Evolutionary conservation across 2,888 invertebrate species (phyloP).

Genomic region (Conchocele bisecta): DNA sequence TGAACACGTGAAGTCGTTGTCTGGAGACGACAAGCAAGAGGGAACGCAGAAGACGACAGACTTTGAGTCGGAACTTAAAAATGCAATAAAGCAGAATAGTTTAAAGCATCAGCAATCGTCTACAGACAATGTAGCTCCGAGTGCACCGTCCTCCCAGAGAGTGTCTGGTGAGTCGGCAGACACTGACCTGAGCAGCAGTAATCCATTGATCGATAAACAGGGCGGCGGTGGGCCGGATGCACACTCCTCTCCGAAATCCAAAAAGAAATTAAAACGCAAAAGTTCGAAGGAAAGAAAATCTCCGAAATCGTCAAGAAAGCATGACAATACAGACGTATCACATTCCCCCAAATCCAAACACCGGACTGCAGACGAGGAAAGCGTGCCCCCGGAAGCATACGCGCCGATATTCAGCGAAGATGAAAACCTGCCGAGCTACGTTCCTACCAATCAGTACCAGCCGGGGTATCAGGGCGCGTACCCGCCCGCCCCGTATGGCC

Average conservation of each 20-base stretch:
- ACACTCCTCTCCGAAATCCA: conserved; percentile 58
- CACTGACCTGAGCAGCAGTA: conserved; percentile 34
- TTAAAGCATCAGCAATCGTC: conserved; percentile 44
- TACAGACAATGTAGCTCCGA: no score
- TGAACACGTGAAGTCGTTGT: conserved; percentile 56
- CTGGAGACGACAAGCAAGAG: conserved; percentile 28
- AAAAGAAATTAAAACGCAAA: conserved; percentile 65
- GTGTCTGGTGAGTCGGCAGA: conserved; percentile 29
- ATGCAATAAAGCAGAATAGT: conserved; percentile 57
- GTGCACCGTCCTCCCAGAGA: no score
- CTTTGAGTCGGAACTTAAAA: conserved; percentile 56
- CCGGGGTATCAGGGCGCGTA: no score
- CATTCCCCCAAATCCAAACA: conserved; percentile 45
- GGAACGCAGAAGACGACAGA: conserved; percentile 35
- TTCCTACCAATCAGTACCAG: conserved; percentile 53
- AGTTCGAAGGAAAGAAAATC: conserved; percentile 57
- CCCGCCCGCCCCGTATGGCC: no score
- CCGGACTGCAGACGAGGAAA: conserved; percentile 27
- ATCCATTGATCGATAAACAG: conserved; percentile 52
- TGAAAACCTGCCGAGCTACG: conserved; percentile 46
- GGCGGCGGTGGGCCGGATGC: conserved; percentile 56
- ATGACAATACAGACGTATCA: no score
- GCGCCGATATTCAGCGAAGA: conserved; percentile 73
- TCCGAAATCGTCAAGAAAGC: conserved; percentile 56
- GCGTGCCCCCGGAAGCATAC: conserved; percentile 70